Evolutionary conservation across 2,797 vertebrate species (phyloP).

Genomic region (Esox masquinongy): DNA sequence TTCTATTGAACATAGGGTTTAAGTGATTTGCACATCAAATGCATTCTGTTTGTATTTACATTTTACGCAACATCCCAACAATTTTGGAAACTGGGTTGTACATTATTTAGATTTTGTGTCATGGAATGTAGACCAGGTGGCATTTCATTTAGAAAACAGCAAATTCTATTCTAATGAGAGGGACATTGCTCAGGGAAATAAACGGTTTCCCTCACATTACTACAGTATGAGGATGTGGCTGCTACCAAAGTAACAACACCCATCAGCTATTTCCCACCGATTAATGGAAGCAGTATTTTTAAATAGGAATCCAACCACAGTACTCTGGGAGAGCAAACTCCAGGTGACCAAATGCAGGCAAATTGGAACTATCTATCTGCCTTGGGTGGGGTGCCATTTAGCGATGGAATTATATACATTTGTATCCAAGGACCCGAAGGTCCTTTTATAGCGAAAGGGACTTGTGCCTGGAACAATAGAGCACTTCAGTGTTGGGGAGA

Average conservation of each 20-base stretch:
- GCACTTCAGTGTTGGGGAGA: neutral
- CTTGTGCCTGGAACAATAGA: conserved; percentile 4
- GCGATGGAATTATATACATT: conserved; percentile 33
- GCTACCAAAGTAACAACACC: neutral
- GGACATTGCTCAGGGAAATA: neutral
- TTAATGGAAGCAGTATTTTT: conserved; percentile 33
- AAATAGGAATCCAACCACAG: conserved; percentile 17
- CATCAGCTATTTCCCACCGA: conserved; percentile 36
- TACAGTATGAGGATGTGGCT: neutral
- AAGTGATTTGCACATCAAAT: no score
- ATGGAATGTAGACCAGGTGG: neutral
- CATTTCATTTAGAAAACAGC: neutral
- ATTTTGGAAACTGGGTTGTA: no score
- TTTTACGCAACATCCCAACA: no score
- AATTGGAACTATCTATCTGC: conserved; percentile 39
- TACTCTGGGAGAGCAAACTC: conserved; percentile 20
- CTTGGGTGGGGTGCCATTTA: conserved; percentile 20
- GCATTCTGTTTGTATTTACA: no score
- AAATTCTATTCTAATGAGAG: neutral
- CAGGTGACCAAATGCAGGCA: conserved; percentile 38
- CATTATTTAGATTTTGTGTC: neutral
- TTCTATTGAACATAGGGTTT: no score
- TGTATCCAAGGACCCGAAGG: conserved; percentile 21
- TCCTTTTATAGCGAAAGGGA: conserved; percentile 19
- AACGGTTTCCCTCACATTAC: neutral